phyloP scores from a whole-genome alignment of 2,113 vertebrate genomes.

The Acanthisitta chloris region DNA sequence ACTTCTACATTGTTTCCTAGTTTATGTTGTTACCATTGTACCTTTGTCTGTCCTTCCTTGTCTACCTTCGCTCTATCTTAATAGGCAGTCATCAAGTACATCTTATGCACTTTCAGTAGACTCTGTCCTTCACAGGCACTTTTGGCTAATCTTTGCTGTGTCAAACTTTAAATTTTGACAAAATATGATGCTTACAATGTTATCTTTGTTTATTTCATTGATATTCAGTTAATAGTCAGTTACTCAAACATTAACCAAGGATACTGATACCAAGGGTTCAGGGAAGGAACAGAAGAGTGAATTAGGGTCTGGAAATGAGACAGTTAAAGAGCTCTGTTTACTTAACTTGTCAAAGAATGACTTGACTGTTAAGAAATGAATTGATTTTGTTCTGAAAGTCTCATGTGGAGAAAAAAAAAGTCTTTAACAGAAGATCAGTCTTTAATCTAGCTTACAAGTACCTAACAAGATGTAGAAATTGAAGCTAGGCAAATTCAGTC shows the following conservation, averaged over 20 bases:
- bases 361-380: constrained; percentile 6
- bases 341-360: not conserved
- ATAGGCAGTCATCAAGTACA: not conserved
- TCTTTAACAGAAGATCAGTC: not conserved
- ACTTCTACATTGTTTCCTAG: not conserved
- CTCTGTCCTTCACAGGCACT: not conserved
- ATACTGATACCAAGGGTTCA: not conserved
- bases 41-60: not conserved
- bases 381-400: constrained; percentile 20
- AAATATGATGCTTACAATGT: not conserved
- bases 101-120: not conserved
- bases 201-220: not conserved
- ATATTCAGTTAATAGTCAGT: not conserved
- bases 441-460: constrained; percentile 20
- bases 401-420: not conserved
- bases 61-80: not conserved
- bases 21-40: not conserved
- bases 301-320: not conserved
- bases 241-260: not conserved
- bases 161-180: not conserved
- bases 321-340: not conserved
- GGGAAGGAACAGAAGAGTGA: not conserved
- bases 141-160: not conserved
- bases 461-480: not conserved
- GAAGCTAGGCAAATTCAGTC: constrained; percentile 12